These are phyloP conservation scores for Corythoichthys haematopterus DNA, from an alignment of 2,113 vertebrate species.

Conservation along the genomic window DNA sequence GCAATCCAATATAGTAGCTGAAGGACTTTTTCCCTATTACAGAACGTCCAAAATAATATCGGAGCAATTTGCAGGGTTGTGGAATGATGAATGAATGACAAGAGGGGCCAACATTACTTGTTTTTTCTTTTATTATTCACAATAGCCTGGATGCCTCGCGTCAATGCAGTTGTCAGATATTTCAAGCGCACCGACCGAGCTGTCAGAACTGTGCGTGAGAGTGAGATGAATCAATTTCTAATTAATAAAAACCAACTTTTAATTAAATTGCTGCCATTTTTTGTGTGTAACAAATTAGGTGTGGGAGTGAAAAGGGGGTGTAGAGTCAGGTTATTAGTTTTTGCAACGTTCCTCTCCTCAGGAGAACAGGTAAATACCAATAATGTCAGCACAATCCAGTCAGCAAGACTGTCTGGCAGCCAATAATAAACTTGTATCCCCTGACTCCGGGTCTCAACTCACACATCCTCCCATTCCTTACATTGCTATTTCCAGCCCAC, in stretches of 20 bases:
- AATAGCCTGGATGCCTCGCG: constrained; percentile 43
- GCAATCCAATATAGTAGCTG: constrained; percentile 20
- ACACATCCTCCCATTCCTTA: constrained; percentile 49
- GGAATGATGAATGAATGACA: constrained; percentile 46
- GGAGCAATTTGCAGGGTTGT: constrained; percentile 30
- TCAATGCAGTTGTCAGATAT: constrained; percentile 47
- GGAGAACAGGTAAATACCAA: constrained; percentile 68
- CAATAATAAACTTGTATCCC: constrained; percentile 71
- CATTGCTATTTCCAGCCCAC: constrained; percentile 50
- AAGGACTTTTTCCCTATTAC: constrained; percentile 26
- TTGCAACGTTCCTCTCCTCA: constrained; percentile 54
- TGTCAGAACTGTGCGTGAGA: constrained; percentile 40
- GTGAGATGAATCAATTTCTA: constrained; percentile 68
- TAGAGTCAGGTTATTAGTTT: constrained; percentile 71
- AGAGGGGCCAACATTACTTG: constrained; percentile 19
- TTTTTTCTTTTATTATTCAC: constrained; percentile 30
- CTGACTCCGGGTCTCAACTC: constrained; percentile 60
- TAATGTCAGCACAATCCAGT: constrained; percentile 73
- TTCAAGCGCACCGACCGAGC: constrained; percentile 30
- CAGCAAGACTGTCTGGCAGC: constrained; percentile 69
- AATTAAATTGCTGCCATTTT: constrained; percentile 66
- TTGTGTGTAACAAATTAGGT: constrained; percentile 64
- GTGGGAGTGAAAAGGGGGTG: constrained; percentile 50
- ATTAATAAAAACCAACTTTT: constrained; percentile 66
- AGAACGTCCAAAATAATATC: constrained; percentile 33